Evolutionary conservation across 2,113 vertebrate species (phyloP), one percentile per base, ranked within the genome.

Genomic region (Lagopus muta): DNA sequence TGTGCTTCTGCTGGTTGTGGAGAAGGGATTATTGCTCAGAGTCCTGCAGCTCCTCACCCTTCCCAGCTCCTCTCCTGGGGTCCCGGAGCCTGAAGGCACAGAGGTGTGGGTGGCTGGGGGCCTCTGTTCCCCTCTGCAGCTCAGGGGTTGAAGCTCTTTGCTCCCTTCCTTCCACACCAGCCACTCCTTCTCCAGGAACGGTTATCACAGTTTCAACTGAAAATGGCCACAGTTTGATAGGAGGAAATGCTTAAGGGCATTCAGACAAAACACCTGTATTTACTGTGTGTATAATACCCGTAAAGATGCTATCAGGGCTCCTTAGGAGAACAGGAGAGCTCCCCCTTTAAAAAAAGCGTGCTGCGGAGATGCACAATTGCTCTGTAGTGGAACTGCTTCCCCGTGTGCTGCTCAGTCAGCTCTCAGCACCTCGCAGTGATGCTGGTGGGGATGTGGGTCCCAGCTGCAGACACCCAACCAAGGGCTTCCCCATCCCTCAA

Each of bases 1-100:
- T 3, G 27, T 36, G 43, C 62, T 91, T 67, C 65, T 52, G 93
- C 87, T 73, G 88, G 85, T 77, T 60, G 36, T 80, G 82, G 62
- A 92, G 82, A 96, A 86, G 21, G 24, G 69, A 95, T 96, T 90
- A 76, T 47, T 47, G 45, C 93, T 91, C 15, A 18, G 64, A 50
- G 22, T 38, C 0, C 0, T 1, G 62, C 65, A 13, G 7, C 57
- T 77, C 88, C 70, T 55, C 60, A 40, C 36, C 62, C 48, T 50
- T 24, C 48, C 48, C 48, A 24, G 48, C 48, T 50, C 48, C 48
- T 50, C 22, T 12, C 22, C 24, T 52, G 50, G 7, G 17, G 30
- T 32, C 55, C 55, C 30, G 32, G 55, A 57, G 28, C 9, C 5
- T 32, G 17, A 13, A 57, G 16, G 55, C 10, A 10, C 55, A 32